phyloP scores from a whole-genome alignment of 2,113 vertebrate species.

The Pseudolaguvia tuberculata region DNA sequence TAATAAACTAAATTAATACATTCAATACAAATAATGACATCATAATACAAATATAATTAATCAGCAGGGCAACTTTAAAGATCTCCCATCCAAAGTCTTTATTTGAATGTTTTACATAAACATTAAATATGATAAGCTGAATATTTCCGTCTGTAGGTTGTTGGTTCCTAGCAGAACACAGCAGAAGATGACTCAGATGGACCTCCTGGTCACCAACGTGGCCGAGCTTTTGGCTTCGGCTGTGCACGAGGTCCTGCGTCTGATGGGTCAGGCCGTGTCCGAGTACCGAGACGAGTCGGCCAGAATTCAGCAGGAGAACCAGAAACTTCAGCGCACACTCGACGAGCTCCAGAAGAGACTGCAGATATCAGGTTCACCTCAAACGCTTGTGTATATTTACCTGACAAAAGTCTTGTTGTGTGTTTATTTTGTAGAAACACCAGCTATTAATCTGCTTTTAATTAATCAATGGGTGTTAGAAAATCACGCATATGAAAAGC shows the following conservation, averaged over 20 bases:
- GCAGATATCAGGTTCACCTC: conserved; percentile 17
- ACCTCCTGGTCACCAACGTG: conserved; percentile 38
- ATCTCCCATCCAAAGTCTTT: no score
- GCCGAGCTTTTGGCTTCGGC: conserved; percentile 40
- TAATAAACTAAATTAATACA: no score
- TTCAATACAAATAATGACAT: no score
- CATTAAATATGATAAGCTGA: no score
- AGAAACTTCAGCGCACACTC: conserved; percentile 33
- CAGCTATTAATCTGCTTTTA: no score
- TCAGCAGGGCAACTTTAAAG: no score
- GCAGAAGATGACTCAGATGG: conserved; percentile 40
- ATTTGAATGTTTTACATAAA: no score
- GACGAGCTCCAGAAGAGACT: conserved; percentile 28
- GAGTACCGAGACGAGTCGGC: conserved; percentile 34
- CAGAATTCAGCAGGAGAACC: conserved; percentile 38
- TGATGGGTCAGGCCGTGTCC: conserved; percentile 45
- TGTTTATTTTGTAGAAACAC: no score
- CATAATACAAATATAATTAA: no score
- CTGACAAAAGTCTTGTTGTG: no score
- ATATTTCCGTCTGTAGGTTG: conserved; percentile 1
- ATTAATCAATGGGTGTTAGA: no score
- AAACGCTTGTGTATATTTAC: neutral
- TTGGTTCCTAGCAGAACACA: neutral
- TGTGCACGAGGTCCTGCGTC: conserved; percentile 45
- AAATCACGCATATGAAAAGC: no score